Conservation (phyloP, 2,113 vertebrate species). For the Emydocephalus ijimae region DNA sequence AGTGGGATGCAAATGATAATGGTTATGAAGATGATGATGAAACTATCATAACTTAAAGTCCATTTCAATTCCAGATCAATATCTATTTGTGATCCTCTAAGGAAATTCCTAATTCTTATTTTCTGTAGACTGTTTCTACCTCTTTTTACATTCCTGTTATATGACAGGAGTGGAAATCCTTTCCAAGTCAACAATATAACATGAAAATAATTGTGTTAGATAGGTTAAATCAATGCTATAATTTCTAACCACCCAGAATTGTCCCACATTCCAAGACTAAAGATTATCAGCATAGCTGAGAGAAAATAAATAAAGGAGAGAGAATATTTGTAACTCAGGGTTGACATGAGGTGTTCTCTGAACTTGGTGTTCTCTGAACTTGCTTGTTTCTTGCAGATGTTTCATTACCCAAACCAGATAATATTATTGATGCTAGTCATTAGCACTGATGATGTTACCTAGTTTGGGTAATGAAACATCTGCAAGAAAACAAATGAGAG, state of each 20-base stretch:
- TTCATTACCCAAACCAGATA: neutral
- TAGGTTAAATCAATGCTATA: neutral
- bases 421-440: neutral
- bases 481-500: neutral
- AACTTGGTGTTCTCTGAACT: neutral
- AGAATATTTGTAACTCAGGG: neutral
- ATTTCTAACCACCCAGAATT: neutral
- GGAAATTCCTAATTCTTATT: neutral
- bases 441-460: neutral
- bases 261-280: neutral
- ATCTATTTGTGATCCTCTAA: neutral
- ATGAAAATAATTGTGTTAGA: neutral
- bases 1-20: neutral
- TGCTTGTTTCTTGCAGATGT: neutral
- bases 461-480: neutral
- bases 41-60: neutral
- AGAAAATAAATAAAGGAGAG: neutral
- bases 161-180: neutral
- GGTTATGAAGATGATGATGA: neutral
- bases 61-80: neutral
- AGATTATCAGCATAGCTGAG: neutral
- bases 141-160: neutral
- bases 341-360: neutral
- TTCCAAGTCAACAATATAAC: neutral
- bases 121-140: neutral